phyloP scores from a whole-genome alignment of 2,113 vertebrate genomes.

The Peromyscus maniculatus region DNA sequence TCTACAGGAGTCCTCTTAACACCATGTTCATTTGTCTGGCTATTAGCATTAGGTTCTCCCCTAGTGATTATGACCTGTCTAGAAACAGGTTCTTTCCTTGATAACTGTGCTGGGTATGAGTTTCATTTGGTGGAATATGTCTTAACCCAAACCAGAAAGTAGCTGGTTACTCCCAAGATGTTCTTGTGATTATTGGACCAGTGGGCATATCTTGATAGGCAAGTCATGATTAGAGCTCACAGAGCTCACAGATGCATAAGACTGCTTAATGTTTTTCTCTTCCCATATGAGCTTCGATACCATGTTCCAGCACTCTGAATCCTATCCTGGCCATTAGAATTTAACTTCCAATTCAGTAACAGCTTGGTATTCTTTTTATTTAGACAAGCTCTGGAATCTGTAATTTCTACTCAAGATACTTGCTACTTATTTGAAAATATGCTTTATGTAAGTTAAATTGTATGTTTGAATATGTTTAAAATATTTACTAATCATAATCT shows the following conservation, averaged over 20 bases:
- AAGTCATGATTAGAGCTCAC: background rate
- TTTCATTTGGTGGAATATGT: background rate
- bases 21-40: background rate
- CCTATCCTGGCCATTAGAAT: background rate
- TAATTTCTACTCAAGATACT: background rate
- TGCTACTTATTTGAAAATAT: background rate
- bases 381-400: background rate
- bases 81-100: background rate
- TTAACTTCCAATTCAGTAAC: background rate
- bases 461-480: background rate
- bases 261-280: background rate
- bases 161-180: background rate
- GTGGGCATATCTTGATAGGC: background rate
- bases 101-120: background rate
- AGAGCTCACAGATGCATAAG: background rate
- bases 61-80: background rate
- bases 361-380: background rate
- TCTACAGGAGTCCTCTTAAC: too few species aligned
- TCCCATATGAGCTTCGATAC: background rate
- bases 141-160: background rate
- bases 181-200: background rate
- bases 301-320: background rate
- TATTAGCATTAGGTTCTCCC: background rate
- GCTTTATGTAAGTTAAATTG: background rate
- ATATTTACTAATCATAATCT: background rate